phyloP scores from a whole-genome alignment of 53 echinoderm and acorn worm genomes.

The Henricia sp. region DNA sequence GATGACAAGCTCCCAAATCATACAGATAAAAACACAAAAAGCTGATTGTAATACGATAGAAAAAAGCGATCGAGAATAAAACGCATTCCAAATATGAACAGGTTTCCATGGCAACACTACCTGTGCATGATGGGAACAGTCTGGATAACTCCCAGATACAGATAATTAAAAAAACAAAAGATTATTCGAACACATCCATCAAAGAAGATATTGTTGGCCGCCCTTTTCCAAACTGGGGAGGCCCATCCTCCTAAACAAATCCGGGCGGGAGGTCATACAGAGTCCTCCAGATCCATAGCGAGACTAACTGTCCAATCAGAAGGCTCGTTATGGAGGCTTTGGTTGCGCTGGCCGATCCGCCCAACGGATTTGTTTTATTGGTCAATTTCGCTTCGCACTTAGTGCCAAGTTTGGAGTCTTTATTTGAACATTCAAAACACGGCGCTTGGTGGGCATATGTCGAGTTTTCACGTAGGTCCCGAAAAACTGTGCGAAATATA shows the following conservation, averaged over 20 bases:
- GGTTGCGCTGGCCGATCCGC: slow-evolving; percentile 26
- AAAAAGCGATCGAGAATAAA: slow-evolving; percentile 2
- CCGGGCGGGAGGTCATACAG: slow-evolving; percentile 54
- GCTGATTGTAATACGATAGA: too few relatives aligned
- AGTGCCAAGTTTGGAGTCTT: not conserved
- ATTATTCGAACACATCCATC: slow-evolving; percentile 29
- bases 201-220: slow-evolving; percentile 10
- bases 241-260: slow-evolving; percentile 56
- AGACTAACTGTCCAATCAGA: slow-evolving; percentile 50
- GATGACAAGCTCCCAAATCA: slow-evolving; percentile 1
- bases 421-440: slow-evolving; percentile 30
- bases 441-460: slow-evolving; percentile 38
- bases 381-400: slow-evolving; percentile 36
- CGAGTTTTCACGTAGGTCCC: slow-evolving; percentile 26
- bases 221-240: slow-evolving; percentile 13
- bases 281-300: slow-evolving; percentile 50
- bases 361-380: slow-evolving; percentile 19
- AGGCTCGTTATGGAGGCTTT: slow-evolving; percentile 55
- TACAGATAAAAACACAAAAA: slow-evolving; percentile 1
- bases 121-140: slow-evolving; percentile 37
- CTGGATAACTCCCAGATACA: slow-evolving; percentile 33
- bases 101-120: slow-evolving; percentile 52
- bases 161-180: not conserved
- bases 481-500: not conserved
- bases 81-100: slow-evolving; percentile 19